phyloP scores from a whole-genome alignment of 2,113 vertebrate genomes.

The Okapia johnstoni region DNA sequence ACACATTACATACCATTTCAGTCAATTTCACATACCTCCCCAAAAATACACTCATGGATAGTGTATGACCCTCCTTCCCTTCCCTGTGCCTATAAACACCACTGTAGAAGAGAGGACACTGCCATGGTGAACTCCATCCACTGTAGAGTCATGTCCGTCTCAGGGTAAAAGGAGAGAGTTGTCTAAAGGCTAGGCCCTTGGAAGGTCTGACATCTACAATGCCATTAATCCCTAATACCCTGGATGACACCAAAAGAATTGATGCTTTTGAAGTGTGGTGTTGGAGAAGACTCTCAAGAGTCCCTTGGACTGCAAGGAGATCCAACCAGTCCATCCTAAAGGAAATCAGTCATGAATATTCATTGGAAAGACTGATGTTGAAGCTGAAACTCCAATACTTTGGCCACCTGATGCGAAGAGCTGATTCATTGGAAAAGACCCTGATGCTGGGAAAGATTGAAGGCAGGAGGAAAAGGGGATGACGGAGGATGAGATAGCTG shows the following conservation, averaged over 20 bases:
- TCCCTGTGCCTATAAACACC: background rate
- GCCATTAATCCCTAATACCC: background rate
- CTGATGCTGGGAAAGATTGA: background rate
- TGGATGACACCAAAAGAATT: background rate
- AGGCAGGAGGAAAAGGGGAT: background rate
- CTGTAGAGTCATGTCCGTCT: background rate
- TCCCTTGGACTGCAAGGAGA: background rate
- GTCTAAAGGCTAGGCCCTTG: background rate
- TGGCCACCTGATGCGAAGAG: background rate
- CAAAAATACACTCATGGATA: background rate
- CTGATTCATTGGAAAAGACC: background rate
- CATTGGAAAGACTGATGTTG: background rate
- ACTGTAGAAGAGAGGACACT: background rate
- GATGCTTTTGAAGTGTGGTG: background rate
- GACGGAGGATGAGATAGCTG: background rate
- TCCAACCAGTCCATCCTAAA: background rate
- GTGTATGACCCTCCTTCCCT: background rate
- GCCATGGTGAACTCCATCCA: background rate
- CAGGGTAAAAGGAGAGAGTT: background rate
- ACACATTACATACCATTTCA: background rate
- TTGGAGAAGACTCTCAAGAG: background rate
- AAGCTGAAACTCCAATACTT: background rate
- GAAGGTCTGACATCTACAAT: background rate
- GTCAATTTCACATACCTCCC: background rate
- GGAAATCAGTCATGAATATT: background rate